Evolutionary conservation across 2,888 invertebrate species (phyloP), one percentile per base, ranked within the genome.

Genomic region (Mechanitis messenoides): DNA sequence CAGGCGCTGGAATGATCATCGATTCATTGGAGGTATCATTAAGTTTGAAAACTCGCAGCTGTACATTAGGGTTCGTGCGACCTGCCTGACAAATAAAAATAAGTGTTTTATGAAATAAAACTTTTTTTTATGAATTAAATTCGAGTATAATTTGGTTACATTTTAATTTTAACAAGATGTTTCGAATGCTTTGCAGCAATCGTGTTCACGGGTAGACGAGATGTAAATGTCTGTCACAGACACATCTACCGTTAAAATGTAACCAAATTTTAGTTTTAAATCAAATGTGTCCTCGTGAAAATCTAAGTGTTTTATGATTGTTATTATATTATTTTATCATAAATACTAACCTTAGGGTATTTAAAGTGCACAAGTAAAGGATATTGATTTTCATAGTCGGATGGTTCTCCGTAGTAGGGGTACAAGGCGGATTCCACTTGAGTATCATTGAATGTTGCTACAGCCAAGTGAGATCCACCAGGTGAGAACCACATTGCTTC

Each of bases 401-500:
- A 91, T 0, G 93, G 91, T 33, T 91, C 84, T 1, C 95, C 95
- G 71, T 96, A 96, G 56, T 92, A 81, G 38, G 92, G 91, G 73
- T 93, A 95, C 20, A 89, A 85, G 45, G 92, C 93, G 1, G 93
- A 92, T 66, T 91, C 87, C 0, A 96, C 95, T 1, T 89, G 69
- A 1, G 92, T 92, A 71, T 95, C 95, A 75, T 95, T 92, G 75
- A 95, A 95, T n/a, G 91, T 91, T 1, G 93, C 94, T 57, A 93
- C 94, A 0, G 94, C 94, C 46, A 97, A 77, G 65, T 92, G 91
- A 3, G 84, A 87, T 11, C 94, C 94, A 69, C 92, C 91, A 0
- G 93, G 91, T 0, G 96, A 95, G 89, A 95, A 94, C 96, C 96
- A 97, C 69, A 95, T 73, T 0, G 96, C 96, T 68, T 92, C 92